Conservation (phyloP, 2,113 vertebrate species). For the Psammodynastes pulverulentus region DNA sequence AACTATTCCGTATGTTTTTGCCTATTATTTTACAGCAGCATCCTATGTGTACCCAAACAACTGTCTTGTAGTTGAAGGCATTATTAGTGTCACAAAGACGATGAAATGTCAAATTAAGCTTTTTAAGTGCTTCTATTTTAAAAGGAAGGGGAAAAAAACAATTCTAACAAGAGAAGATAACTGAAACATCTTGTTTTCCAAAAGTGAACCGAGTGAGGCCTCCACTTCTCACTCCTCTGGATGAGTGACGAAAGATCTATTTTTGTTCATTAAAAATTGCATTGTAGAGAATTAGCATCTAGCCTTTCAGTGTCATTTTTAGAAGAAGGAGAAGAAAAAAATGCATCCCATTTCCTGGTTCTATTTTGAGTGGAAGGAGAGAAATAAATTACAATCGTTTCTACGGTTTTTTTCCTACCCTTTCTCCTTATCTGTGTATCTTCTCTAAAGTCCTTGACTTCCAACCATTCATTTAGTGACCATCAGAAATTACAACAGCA, state of each 20-base stretch:
- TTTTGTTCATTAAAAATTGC: slow-evolving; percentile 42
- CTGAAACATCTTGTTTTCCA: slow-evolving; percentile 24
- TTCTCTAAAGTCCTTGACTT: neutral
- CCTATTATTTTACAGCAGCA: slow-evolving; percentile 47
- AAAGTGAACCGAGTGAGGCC: neutral
- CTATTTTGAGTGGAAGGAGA: neutral
- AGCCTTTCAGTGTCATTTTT: slow-evolving; percentile 20
- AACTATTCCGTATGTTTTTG: slow-evolving; percentile 54
- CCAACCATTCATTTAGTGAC: no score
- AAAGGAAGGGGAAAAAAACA: neutral
- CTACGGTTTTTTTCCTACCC: neutral
- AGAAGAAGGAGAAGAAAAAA: neutral
- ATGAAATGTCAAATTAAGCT: slow-evolving; percentile 45
- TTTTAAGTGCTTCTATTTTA: slow-evolving; percentile 4
- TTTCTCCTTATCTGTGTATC: neutral
- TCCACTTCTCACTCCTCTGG: slow-evolving; percentile 15
- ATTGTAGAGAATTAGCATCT: neutral
- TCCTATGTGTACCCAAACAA: slow-evolving; percentile 41
- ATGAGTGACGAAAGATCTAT: slow-evolving; percentile 35
- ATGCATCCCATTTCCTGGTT: neutral
- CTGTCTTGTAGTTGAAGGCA: slow-evolving; percentile 43
- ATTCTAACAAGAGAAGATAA: slow-evolving; percentile 37
- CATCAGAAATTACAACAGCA: no score
- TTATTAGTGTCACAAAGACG: slow-evolving; percentile 57
- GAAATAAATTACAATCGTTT: neutral